Percentiles rank a stretch among this genome's conserved stretches.
phyloP scores from a whole-genome alignment of 1,140 invertebrate species.

The Bombus balteatus region DNA sequence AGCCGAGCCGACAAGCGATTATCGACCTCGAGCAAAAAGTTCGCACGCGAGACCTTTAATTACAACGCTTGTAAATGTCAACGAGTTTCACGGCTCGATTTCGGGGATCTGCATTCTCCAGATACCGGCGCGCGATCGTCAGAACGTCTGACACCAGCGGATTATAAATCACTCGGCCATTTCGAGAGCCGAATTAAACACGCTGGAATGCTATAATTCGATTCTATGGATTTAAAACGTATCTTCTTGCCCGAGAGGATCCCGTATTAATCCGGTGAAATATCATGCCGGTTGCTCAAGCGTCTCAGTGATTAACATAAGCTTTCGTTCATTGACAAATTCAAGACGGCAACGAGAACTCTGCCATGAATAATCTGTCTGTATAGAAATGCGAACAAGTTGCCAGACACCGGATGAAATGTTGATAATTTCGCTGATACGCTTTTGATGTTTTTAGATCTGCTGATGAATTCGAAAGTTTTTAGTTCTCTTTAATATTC shows the following conservation, averaged over 20 bases:
- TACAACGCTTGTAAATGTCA: slow-evolving; percentile 40
- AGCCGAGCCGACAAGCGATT: background rate
- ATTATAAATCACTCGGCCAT: slow-evolving; percentile 63
- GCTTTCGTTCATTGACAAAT: slow-evolving; percentile 50
- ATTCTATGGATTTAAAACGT: slow-evolving; percentile 47
- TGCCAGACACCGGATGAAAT: background rate
- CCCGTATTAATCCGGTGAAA: slow-evolving; percentile 35
- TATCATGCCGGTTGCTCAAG: slow-evolving; percentile 9
- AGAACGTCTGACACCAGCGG: slow-evolving; percentile 46
- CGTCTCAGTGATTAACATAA: slow-evolving; percentile 40
- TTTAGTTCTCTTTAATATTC: no score
- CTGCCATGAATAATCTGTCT: slow-evolving; percentile 19
- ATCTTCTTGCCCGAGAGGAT: background rate
- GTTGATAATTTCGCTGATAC: background rate
- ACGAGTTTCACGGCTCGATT: slow-evolving; percentile 30
- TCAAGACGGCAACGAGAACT: slow-evolving; percentile 17
- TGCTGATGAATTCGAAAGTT: background rate
- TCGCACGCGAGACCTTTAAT: slow-evolving; percentile 29
- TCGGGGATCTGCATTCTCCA: slow-evolving; percentile 54
- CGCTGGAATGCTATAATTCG: slow-evolving; percentile 58
- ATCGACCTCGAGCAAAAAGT: slow-evolving; percentile 16
- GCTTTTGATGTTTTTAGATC: no score
- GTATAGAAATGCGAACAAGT: background rate
- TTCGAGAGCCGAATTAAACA: slow-evolving; percentile 61
- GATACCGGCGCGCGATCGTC: slow-evolving; percentile 51